Conservation (phyloP, 2,888 invertebrate genomes). For the Monopis laevigella region DNA sequence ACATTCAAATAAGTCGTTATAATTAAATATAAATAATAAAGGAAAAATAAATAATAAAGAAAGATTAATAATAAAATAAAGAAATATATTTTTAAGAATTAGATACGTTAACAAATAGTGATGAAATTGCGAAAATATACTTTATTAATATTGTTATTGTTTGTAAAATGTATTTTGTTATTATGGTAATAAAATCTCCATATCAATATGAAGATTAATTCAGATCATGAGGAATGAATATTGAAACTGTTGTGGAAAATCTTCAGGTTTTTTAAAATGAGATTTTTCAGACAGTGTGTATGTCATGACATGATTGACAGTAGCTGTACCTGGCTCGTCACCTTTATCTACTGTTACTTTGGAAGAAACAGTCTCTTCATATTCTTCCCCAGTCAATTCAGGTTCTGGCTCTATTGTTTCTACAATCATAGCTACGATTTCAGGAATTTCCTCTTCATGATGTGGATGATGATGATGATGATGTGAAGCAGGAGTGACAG, state of each 20-base stretch:
- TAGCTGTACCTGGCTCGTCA: conserved; percentile 41
- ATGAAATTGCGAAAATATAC: too few species aligned
- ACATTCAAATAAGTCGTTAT: too few species aligned
- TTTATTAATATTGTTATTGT: too few species aligned
- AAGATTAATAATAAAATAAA: too few species aligned
- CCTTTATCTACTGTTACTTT: conserved; percentile 45
- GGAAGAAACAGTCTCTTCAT: conserved; percentile 48
- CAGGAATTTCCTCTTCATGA: conserved; percentile 2
- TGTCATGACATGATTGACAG: conserved; percentile 51
- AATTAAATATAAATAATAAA: too few species aligned
- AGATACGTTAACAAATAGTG: too few species aligned
- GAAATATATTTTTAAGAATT: too few species aligned
- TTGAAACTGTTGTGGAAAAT: conserved; percentile 51
- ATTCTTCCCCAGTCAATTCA: conserved; percentile 46
- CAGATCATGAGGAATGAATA: conserved; percentile 48
- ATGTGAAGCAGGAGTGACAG: conserved; percentile 32
- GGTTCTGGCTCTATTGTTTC: conserved; percentile 37
- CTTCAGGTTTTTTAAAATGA: conserved; percentile 44
- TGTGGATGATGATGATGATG: not conserved
- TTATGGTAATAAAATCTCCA: too few species aligned
- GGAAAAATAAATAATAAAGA: too few species aligned
- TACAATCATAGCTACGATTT: conserved; percentile 23
- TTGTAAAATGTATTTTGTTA: too few species aligned
- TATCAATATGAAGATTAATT: conserved; percentile 1
- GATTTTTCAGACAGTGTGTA: conserved; percentile 52